A percentile compares a stretch with the other conserved stretches of the same genome.
phyloP scores from a whole-genome alignment of 2,113 vertebrate species.

The Sorex araneus region DNA sequence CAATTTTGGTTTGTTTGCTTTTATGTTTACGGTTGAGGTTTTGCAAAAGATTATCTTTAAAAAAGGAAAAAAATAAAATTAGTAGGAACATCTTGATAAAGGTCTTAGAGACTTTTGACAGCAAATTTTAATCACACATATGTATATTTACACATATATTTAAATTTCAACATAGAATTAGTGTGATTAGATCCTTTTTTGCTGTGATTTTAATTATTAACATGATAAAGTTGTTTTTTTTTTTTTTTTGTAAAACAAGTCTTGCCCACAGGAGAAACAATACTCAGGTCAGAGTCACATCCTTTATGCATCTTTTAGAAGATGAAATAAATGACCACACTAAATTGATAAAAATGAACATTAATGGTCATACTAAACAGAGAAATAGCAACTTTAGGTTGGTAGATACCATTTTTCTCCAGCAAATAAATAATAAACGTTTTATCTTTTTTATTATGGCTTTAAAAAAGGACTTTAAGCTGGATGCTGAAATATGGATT shows the following conservation, averaged over 20 bases:
- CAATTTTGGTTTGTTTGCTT: not conserved
- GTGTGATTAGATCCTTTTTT: constrained; percentile 23
- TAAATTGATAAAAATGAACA: constrained; percentile 16
- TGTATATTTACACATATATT: not conserved
- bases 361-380: constrained; percentile 19
- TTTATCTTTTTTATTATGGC: constrained; percentile 21
- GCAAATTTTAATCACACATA: not conserved
- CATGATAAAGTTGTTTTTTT: not conserved
- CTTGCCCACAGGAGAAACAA: not conserved
- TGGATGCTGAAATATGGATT: constrained; percentile 38
- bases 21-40: not conserved
- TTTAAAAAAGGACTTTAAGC: not conserved
- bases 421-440: constrained; percentile 24
- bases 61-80: not conserved
- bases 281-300: not conserved
- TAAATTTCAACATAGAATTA: constrained; percentile 22
- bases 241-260: not conserved
- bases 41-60: constrained; percentile 24
- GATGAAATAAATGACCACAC: not conserved
- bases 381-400: constrained; percentile 52
- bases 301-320: constrained; percentile 9
- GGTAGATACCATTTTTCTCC: constrained; percentile 24
- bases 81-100: constrained; percentile 25
- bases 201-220: not conserved
- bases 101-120: constrained; percentile 2